These are phyloP conservation scores for Mnemiopsis leidyi DNA, from an alignment of 37 sponge, comb jelly and placozoan species.

Conservation along the genomic window DNA sequence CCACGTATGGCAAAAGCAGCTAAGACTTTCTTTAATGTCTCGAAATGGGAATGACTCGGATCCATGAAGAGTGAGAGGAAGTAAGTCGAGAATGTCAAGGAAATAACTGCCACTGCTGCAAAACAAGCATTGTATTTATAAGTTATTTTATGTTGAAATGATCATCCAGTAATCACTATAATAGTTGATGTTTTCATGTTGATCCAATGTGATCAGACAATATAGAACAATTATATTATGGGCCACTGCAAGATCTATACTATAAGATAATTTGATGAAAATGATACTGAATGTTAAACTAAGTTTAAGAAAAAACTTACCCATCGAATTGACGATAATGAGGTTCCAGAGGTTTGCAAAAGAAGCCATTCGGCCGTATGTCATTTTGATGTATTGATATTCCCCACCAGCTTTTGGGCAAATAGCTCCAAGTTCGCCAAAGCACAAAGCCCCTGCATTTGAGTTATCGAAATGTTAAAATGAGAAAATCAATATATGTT, in stretches of 20 bases:
- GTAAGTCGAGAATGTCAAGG: constrained; percentile 11
- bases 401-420: constrained; percentile 9
- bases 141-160: too few species aligned
- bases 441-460: constrained; percentile 2
- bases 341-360: background rate
- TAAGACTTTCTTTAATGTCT: background rate
- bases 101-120: constrained; percentile 28
- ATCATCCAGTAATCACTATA: background rate
- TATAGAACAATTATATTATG: too few species aligned
- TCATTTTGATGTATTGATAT: background rate
- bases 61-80: constrained; percentile 30
- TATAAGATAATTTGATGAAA: too few species aligned
- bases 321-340: background rate
- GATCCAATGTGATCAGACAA: too few species aligned
- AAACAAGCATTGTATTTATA: too few species aligned
- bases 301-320: too few species aligned
- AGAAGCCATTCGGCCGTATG: constrained; percentile 6
- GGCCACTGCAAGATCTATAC: too few species aligned
- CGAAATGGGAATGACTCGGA: background rate
- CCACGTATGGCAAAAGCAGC: background rate
- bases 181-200: too few species aligned
- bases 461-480: background rate
- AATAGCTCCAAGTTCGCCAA: constrained; percentile 18
- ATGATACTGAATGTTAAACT: too few species aligned
- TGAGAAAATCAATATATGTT: too few species aligned